Evolutionary conservation across 2,797 vertebrate genomes (phyloP).

Genomic region (Acanthornis magna): DNA sequence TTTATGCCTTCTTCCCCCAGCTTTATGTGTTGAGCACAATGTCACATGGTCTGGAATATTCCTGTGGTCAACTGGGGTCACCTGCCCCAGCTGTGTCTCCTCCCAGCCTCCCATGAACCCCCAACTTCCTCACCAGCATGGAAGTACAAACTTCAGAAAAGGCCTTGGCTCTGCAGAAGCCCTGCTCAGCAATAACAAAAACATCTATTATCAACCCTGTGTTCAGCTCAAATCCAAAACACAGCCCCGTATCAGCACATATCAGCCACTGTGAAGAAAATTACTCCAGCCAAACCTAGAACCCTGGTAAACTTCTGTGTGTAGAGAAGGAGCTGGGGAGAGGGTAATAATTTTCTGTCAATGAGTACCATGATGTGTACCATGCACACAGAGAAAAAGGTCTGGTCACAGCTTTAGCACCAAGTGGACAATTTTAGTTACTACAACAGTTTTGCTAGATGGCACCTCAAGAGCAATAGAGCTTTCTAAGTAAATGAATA

Average conservation of each 20-base stretch:
- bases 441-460: not conserved
- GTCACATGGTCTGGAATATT: not conserved
- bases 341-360: not conserved
- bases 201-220: not conserved
- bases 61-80: not conserved
- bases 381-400: not conserved
- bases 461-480: not conserved
- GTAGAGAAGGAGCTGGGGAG: not conserved
- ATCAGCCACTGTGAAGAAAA: not conserved
- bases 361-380: too few relatives aligned
- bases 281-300: not conserved
- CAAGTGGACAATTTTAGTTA: not conserved
- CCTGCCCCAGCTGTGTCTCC: not conserved
- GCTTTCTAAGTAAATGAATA: not conserved
- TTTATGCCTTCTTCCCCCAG: not conserved
- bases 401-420: not conserved
- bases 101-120: rapidly evolving
- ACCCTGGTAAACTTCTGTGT: not conserved
- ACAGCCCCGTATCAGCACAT: rapidly evolving
- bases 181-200: not conserved
- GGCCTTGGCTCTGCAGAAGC: not conserved
- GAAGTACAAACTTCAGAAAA: rapidly evolving
- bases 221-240: not conserved
- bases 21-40: not conserved
- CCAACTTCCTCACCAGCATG: rapidly evolving